A percentile compares a stretch with the other conserved stretches of the same genome.
phyloP scores from a whole-genome alignment of 2,113 vertebrate genomes.

The Megaceryle maxima region DNA sequence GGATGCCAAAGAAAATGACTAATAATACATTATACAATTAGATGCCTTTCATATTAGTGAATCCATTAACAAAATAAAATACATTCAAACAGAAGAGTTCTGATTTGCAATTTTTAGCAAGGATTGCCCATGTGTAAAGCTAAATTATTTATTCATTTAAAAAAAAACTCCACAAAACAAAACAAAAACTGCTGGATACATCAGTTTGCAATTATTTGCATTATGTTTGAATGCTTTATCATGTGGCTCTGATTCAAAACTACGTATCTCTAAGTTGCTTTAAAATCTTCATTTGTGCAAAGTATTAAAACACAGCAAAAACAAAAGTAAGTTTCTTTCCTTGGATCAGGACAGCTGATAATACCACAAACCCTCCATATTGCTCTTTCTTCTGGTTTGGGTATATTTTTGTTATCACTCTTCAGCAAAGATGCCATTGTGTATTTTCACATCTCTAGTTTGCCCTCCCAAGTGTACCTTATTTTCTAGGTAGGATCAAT shows the following conservation, averaged over 20 bases:
- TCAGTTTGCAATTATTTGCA: slow-evolving; percentile 77
- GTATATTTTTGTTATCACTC: background rate
- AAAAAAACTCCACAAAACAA: background rate
- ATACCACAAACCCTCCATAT: background rate
- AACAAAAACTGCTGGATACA: slow-evolving; percentile 54
- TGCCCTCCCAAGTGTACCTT: background rate
- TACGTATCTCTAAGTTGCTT: slow-evolving; percentile 34
- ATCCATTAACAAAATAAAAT: slow-evolving; percentile 81
- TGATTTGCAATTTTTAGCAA: slow-evolving; percentile 76
- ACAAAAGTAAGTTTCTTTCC: background rate
- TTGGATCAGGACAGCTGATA: background rate
- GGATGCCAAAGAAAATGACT: slow-evolving; percentile 79
- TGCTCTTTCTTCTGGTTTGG: background rate
- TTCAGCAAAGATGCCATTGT: background rate
- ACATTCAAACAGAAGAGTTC: slow-evolving; percentile 71
- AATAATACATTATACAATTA: slow-evolving; percentile 83
- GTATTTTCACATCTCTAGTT: background rate
- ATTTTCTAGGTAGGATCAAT: background rate
- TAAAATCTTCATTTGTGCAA: slow-evolving; percentile 25
- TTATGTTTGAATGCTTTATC: slow-evolving; percentile 75
- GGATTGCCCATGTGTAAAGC: slow-evolving; percentile 74
- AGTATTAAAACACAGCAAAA: background rate
- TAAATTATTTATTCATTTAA: slow-evolving; percentile 77
- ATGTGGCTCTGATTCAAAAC: slow-evolving; percentile 64
- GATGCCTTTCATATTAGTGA: slow-evolving; percentile 80